These are phyloP conservation scores for Aphis craccivora DNA, from an alignment of 1,140 invertebrate species.

Conservation along the genomic window DNA sequence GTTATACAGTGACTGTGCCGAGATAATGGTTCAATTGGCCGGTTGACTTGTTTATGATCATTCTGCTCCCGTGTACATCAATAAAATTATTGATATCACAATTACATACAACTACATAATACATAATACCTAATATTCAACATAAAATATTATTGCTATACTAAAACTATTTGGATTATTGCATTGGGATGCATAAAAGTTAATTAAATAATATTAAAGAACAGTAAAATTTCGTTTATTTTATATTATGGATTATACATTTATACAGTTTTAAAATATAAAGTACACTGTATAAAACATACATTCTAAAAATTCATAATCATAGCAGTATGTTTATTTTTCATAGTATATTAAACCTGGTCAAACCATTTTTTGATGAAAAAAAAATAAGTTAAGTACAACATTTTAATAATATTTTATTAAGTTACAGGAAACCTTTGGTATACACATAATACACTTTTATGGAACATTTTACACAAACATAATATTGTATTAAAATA, in stretches of 20 bases:
- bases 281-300: not conserved
- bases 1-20: not conserved
- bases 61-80: not conserved
- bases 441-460: not conserved
- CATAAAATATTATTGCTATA: not conserved
- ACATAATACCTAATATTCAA: not conserved
- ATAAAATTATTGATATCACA: conserved; percentile 4
- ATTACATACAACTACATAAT: not conserved
- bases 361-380: not conserved
- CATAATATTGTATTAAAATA: not conserved
- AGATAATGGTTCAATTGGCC: not conserved
- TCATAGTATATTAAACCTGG: too few relatives aligned
- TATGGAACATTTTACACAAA: not conserved
- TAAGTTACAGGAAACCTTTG: not conserved
- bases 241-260: not conserved
- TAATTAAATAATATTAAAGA: not conserved
- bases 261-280: not conserved
- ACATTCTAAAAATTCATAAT: not conserved
- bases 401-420: not conserved
- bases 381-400: not conserved
- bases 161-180: not conserved
- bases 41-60: not conserved
- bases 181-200: not conserved
- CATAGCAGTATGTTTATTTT: too few relatives aligned
- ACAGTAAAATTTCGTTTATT: not conserved